Evolutionary conservation across 2,888 invertebrate genomes (phyloP).

Genomic region (Pycnomerus fuliginosus): DNA sequence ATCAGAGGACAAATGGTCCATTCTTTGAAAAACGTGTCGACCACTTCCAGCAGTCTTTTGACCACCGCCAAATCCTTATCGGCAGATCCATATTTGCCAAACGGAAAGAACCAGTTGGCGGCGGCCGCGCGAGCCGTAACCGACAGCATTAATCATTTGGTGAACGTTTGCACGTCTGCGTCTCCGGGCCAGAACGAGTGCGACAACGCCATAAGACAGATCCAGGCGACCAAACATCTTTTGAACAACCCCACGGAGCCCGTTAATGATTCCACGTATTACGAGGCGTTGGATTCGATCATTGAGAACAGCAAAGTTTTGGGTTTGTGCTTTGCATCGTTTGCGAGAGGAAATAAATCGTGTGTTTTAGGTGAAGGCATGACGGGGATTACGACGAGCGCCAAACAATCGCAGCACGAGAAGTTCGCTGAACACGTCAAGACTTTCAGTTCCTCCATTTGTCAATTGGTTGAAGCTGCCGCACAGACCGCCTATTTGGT

Average conservation of each 20-base stretch:
- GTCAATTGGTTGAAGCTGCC: conserved; percentile 88
- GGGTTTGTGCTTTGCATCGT: too few species aligned
- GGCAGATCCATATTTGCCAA: conserved; percentile 86
- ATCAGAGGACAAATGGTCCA: conserved; percentile 80
- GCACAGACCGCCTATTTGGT: conserved; percentile 93
- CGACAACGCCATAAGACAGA: conserved; percentile 90
- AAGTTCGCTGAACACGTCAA: conserved; percentile 82
- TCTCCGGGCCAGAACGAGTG: conserved; percentile 97
- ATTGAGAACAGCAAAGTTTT: conserved; percentile 84
- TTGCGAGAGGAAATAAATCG: too few species aligned
- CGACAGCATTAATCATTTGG: conserved; percentile 87
- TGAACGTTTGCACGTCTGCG: conserved; percentile 83
- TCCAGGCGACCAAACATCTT: conserved; percentile 80
- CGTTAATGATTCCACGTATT: conserved; percentile 85
- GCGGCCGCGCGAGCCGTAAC: conserved; percentile 88
- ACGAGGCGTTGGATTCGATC: conserved; percentile 88
- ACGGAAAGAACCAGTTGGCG: conserved; percentile 85
- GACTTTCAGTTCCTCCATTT: conserved; percentile 83
- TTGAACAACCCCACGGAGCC: conserved; percentile 86
- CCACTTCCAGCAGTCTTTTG: conserved; percentile 81
- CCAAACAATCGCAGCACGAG: conserved; percentile 82
- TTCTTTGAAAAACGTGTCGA: conserved; percentile 83
- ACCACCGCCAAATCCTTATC: conserved; percentile 87
- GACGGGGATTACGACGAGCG: conserved; percentile 91
- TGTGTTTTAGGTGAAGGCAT: conserved; percentile 90